Evolutionary conservation across 2,797 vertebrate genomes (phyloP), one percentile per base, ranked within the genome.

Genomic region (Tragopan temminckii): DNA sequence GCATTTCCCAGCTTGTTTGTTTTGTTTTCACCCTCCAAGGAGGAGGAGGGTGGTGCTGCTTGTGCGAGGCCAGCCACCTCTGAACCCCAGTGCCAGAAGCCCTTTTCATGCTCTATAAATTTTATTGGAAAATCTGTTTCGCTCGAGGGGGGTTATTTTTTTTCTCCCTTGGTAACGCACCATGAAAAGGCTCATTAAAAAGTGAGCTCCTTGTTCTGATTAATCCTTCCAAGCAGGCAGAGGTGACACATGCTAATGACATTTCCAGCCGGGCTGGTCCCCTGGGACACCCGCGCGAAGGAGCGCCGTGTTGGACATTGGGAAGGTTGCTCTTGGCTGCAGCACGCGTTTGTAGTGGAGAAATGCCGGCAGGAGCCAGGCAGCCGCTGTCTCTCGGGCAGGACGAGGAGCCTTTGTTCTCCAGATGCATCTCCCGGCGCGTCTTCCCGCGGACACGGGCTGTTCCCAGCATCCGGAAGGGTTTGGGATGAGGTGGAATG

Each of bases 231-330:
- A 91, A 93, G 88, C 59, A 58, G 92, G 91, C 94, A 84, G 80
- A 53, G 77, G 96, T 96, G 97, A 97, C 97, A 97, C 96, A 97
- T 66, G 58, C 91, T 97, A 97, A 98, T 98, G 98, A 97, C 94
- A 95, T 97, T 97, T 96, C 95, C 97, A 93, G 70, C 45, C 13
- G 8, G 80, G 33, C 23, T 61, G 77, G 84, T 89, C 95, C 95
- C 96, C 50, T 1, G 92, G 82, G 96, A 76, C 0, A 4, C 50
- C 11, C 9, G 64, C 84, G 84, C 3, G 25, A 80, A 89, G 92
- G 87, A 87, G 67, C 90, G 61, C n/a, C 7, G 16, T 66, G 38
- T 80, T 89, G 81, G 77, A 70, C 7, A 17, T 13, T 6, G n/a
- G 69, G 16, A 87, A 89, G 85, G 82, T 96, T 96, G 87, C 85